Base-by-base conservation (phyloP, 2,888 invertebrate genomes). In the Eulithis testata region DNA sequence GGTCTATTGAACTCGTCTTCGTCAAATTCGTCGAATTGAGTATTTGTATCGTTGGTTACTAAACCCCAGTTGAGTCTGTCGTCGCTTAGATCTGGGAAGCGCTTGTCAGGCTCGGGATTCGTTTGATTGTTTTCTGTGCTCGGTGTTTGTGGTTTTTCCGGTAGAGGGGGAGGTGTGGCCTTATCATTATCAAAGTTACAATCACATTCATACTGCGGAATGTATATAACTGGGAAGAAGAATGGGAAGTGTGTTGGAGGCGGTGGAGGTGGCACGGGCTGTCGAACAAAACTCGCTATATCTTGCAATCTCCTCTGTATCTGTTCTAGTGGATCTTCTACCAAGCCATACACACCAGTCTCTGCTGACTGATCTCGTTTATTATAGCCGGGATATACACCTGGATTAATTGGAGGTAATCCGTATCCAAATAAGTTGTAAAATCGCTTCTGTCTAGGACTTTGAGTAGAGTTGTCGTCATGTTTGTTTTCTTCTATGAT, bases 41-140 rank as follows among this genome's bases (percentile, higher is more conserved):
- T 54, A 7, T 79, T 80, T 49, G 84, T 71, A 57, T 81, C 77
- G 66, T 86, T 84, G 2, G 78, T 51, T 4, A 86, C 69, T 2
- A 87, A 53, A 3, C 90, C 91, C 88, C 89, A 90, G 66, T 88
- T 90, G 72, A 85, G 87, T 63, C 85, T 83, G 3, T 80, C 75
- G 60, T 91, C 89, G 0, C 86, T 86, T 76, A 89, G 79, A 11
- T 73, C 80, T 3, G 87, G 85, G 65, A 83, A 81, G 21, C 88
- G 80, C 31, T 70, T 81, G 6, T 60, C 14, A 40, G 87, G 63
- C 27, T 68, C 63, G 11, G 86, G 85, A 27, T 70, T 73, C 9
- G 70, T 71, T 12, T 69, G 74, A 11, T 74, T 73, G 31, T 49
- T 49, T 43, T 51, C 57, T 52, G 69, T 60, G n/a, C 44, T 58